Conservation (phyloP, 30 jellyfish, hydroid and myxozoan species). For the Aurelia coerulea region DNA sequence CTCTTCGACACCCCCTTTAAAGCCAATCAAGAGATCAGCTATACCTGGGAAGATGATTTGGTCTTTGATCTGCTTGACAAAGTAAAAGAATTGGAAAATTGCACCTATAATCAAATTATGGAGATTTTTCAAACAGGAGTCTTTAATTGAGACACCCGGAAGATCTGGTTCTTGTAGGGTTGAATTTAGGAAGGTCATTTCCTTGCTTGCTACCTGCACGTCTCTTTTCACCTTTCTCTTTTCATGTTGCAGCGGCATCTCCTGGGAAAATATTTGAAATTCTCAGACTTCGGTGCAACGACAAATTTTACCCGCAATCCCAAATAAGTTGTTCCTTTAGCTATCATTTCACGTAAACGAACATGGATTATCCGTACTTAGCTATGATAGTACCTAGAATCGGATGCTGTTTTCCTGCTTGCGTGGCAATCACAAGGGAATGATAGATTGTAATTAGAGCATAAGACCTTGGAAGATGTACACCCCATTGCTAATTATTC, state of each 20-base stretch:
- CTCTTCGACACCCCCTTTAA: no score
- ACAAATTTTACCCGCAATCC: slow-evolving; percentile 5
- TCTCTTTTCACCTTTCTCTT: no score
- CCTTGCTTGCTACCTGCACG: no score
- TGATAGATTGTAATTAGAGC: slow-evolving; percentile 11
- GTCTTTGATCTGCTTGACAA: no score
- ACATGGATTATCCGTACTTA: slow-evolving; percentile 55
- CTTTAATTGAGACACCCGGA: no score
- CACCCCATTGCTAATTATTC: slow-evolving; percentile 52
- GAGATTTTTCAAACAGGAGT: no score
- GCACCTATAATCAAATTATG: no score
- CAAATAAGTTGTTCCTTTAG: slow-evolving; percentile 22
- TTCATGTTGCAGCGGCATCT: neutral
- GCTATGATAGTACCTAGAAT: slow-evolving; percentile 6
- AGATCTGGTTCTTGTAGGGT: no score
- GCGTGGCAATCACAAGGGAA: neutral
- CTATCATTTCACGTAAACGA: slow-evolving; percentile 20
- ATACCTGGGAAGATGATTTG: no score
- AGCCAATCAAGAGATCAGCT: no score
- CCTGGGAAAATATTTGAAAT: slow-evolving; percentile 3
- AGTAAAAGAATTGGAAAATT: no score
- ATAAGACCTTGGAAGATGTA: neutral
- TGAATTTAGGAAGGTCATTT: no score
- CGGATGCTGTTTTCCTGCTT: slow-evolving; percentile 50
- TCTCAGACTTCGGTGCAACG: neutral